Evolutionary conservation across 2,797 vertebrate species (phyloP), one percentile per base, ranked within the genome.

Genomic region (Ceyx erithaca): DNA sequence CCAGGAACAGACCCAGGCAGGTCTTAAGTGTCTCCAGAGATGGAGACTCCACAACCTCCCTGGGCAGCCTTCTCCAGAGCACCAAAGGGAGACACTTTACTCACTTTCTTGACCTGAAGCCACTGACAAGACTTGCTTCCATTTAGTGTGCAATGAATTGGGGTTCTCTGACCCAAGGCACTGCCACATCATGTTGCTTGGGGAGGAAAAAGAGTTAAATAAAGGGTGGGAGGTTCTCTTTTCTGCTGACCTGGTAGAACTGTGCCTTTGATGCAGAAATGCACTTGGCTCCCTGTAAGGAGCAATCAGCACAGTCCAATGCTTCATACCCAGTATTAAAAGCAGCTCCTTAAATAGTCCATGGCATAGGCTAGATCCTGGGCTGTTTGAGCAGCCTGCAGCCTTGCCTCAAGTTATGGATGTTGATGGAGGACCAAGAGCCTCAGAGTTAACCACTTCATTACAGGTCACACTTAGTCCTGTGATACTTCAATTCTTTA

Each of bases 111-210:
- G 21, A 49, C 21, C 10, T 79, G 55, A 84, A 93, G 62, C 9
- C 14, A 25, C 6, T 19, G 31, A 30, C 14, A 54, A 33, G 22
- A 23, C 30, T 68, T 80, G 31, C 17, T 71, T 81, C 28, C 48
- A 14, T 33, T 12, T 21, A 3, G 20, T 20, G 21, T 23, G 13
- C 31, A 40, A 5, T 7, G 11, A 71, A 5, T 8, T 9, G 19
- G 4, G 13, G 35, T 87, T 20, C 30, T 73, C 61, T 67, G 31
- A 62, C 51, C 19, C 35, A 28, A 62, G 80, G 48, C 18, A 73
- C 23, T 49, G 30, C 4, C 4, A 7, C 2, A 9, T 17, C 12
- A 1, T 26, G 23, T 22, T 0, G 0, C 18, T 9, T 69, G 9
- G 12, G 25, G 7, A 46, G 28, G 10, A 52, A 46, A 57, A 51